These are phyloP conservation scores for Orthochromis indermauri DNA, from an alignment of 2,113 vertebrate genomes.

Conservation along the genomic window DNA sequence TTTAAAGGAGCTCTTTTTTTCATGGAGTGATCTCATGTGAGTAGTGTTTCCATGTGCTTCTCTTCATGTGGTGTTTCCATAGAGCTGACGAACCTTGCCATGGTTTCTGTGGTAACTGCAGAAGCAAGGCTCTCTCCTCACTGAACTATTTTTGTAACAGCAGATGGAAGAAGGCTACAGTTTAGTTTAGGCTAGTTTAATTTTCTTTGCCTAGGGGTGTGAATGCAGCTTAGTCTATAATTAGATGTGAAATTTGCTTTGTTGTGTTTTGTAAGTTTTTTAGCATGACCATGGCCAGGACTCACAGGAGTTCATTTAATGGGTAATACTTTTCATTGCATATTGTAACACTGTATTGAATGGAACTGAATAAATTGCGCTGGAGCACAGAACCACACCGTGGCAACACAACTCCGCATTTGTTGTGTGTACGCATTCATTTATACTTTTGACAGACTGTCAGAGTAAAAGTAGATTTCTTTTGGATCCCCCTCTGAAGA, in stretches of 20 bases:
- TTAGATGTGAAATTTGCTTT: not conserved
- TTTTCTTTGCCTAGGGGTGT: not conserved
- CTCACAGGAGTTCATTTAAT: not conserved
- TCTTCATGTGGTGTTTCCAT: not conserved
- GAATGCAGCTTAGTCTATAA: not conserved
- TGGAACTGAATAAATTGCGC: not conserved
- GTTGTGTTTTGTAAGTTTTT: not conserved
- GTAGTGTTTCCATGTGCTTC: not conserved
- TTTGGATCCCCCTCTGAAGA: constrained; percentile 3
- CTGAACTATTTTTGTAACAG: not conserved
- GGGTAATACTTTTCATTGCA: not conserved
- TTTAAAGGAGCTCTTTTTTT: not conserved
- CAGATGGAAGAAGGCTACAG: not conserved
- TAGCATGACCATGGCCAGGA: not conserved
- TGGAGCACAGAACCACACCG: not conserved
- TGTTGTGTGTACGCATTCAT: not conserved
- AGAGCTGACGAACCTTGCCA: not conserved
- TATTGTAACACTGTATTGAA: not conserved
- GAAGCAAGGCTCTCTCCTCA: not conserved
- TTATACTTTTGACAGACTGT: not conserved
- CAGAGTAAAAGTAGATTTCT: not conserved
- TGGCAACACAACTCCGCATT: not conserved
- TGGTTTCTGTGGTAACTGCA: not conserved
- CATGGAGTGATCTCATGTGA: not conserved
- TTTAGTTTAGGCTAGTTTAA: not conserved